Evolutionary conservation across 2,888 invertebrate genomes (phyloP).

Genomic region (Minunthozetes semirufus): DNA sequence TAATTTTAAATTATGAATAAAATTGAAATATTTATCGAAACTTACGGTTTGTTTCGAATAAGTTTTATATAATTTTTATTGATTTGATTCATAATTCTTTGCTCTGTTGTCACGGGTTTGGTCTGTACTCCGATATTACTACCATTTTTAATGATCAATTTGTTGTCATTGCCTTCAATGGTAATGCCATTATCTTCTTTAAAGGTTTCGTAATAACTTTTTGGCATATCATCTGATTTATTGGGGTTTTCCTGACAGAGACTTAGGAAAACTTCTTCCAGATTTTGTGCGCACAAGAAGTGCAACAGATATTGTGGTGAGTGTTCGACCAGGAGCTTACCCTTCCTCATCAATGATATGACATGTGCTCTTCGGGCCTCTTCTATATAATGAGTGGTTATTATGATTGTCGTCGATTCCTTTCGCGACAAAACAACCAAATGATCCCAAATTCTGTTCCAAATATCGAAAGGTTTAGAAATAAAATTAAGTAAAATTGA

Average conservation of each 20-base stretch:
- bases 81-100: not conserved
- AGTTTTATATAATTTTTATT: not conserved
- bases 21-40: not conserved
- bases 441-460: slow-evolving; percentile 17
- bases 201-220: not conserved
- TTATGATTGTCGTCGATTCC: not conserved
- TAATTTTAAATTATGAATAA: not conserved
- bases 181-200: not conserved
- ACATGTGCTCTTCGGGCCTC: slow-evolving; percentile 10
- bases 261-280: not conserved
- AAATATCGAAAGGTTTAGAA: not conserved
- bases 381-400: slow-evolving; percentile 23
- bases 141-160: no score
- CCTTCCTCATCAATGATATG: not conserved
- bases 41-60: not conserved
- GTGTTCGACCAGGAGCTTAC: not conserved
- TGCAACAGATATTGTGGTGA: not conserved
- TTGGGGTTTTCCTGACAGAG: not conserved
- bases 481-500: not conserved
- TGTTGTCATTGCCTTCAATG: no score
- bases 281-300: not conserved
- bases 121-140: no score
- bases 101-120: not conserved
- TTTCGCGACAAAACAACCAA: not conserved
- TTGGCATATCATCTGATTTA: not conserved